Base-by-base conservation (phyloP, 2,113 vertebrate species). In the Lamprologus ornatipinnis region DNA sequence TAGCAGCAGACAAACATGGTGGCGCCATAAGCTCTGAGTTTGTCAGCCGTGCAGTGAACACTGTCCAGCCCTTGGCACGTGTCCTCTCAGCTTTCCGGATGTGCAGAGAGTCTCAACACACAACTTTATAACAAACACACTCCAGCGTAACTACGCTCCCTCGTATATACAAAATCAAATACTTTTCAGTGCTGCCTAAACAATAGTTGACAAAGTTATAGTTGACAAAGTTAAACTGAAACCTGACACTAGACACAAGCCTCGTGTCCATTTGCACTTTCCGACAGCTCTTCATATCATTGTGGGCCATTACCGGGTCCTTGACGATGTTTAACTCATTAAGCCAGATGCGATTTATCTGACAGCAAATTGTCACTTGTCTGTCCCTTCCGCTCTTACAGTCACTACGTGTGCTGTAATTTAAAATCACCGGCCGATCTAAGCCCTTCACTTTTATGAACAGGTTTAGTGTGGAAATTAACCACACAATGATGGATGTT, bases 121-220 rank as follows among this genome's bases (percentile, higher is more conserved):
- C 88, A 81, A 91, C 80, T 93, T 94, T 93, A 95, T 94, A 95
- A 95, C 94, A 96, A 95, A 94, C 94, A 94, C 92, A 90, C 90
- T 92, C 86, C 93, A 93, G 84, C 60, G n/a, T 82, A 86, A 93
- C 89, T 92, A 80, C 83, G 73, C 86, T 89, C 85, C 80, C 70
- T 94, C 49, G 11, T n/a, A 85, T 91, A 90, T 86, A 93, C 91
- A 87, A 93, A 92, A 89, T 80, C 14, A n/a, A 88, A 92, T 63
- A 78, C 75, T 92, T 90, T 79, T 82, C 54, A 90, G 79, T 78
- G 86, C 63, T 85, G 86, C 84, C 60, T 88, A 88, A 93, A 93
- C 89, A 88, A 86, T 79, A 83, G 81, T 73, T 47, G 80, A 68
- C 63, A 37, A 37, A 68, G 63, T 37, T 68, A 37, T 4, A 83